phyloP scores from a whole-genome alignment of 2,797 vertebrate species.

The Megalops cyprinoides region DNA sequence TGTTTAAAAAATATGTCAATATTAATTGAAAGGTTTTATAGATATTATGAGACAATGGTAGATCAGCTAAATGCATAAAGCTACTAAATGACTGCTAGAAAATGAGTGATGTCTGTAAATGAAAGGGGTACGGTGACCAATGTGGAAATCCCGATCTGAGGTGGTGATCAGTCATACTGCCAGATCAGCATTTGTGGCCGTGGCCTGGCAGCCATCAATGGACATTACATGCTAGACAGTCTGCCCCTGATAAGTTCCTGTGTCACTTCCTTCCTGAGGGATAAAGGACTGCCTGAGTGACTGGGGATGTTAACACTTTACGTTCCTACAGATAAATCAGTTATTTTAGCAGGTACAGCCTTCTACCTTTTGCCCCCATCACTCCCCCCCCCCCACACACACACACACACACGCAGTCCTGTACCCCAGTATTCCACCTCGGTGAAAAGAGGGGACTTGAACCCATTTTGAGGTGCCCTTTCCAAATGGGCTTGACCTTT shows the following conservation, averaged over 20 bases:
- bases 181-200: too few species aligned
- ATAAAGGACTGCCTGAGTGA: slow-evolving; percentile 63
- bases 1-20: too few species aligned
- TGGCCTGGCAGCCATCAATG: slow-evolving; percentile 66
- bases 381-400: too few species aligned
- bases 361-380: neutral
- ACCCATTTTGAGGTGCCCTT: slow-evolving; percentile 28
- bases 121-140: too few species aligned
- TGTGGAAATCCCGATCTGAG: too few species aligned
- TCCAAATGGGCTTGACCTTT: slow-evolving; percentile 49
- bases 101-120: too few species aligned
- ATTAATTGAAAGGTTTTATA: too few species aligned
- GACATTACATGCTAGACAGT: slow-evolving; percentile 57
- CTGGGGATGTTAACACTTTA: slow-evolving; percentile 12
- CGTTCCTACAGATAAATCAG: slow-evolving; percentile 16
- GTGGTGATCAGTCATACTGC: too few species aligned
- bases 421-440: slow-evolving; percentile 20
- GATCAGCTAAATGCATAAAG: too few species aligned
- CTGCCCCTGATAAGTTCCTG: slow-evolving; percentile 64
- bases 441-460: slow-evolving; percentile 31
- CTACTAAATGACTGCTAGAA: too few species aligned
- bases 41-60: too few species aligned
- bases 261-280: slow-evolving; percentile 76
- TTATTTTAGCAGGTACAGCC: slow-evolving; percentile 3
- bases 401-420: neutral